phyloP scores from a whole-genome alignment of 2,113 vertebrate genomes.

The Tricholaema leucomelas region DNA sequence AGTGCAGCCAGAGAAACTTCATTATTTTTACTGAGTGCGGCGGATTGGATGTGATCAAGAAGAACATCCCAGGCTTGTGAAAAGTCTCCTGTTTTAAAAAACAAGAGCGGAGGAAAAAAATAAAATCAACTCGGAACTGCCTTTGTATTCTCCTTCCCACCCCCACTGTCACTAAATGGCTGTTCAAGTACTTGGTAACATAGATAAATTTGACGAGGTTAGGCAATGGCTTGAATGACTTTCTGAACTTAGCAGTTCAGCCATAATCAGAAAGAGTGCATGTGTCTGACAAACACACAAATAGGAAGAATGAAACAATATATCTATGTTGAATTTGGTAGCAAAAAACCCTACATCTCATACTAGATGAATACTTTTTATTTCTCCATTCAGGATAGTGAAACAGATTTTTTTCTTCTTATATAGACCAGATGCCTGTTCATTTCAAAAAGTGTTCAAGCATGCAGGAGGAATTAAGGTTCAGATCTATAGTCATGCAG shows the following conservation, averaged over 20 bases:
- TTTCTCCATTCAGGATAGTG: not conserved
- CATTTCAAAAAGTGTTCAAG: not conserved
- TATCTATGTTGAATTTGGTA: not conserved
- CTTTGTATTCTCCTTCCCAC: not conserved
- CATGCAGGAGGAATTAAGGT: not conserved
- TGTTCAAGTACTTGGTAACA: not conserved
- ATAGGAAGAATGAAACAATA: not conserved
- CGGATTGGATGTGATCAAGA: constrained; percentile 97
- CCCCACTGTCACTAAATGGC: not conserved
- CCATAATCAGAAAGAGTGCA: not conserved
- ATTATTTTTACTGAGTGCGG: constrained; percentile 97
- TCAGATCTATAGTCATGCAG: not conserved
- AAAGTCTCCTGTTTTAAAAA: constrained; percentile 86
- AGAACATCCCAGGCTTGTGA: constrained; percentile 97
- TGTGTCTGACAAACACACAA: not conserved
- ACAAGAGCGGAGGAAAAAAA: rapidly evolving
- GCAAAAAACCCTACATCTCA: not conserved
- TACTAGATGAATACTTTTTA: not conserved
- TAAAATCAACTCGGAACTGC: not conserved
- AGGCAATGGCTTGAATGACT: not conserved
- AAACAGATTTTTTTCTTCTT: not conserved
- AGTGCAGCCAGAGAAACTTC: constrained; percentile 97
- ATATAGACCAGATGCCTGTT: not conserved
- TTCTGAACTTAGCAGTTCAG: not conserved
- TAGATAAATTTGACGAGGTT: not conserved